These are phyloP conservation scores for Himalopsyche japonica DNA, from an alignment of 2,888 invertebrate species.

Conservation along the genomic window DNA sequence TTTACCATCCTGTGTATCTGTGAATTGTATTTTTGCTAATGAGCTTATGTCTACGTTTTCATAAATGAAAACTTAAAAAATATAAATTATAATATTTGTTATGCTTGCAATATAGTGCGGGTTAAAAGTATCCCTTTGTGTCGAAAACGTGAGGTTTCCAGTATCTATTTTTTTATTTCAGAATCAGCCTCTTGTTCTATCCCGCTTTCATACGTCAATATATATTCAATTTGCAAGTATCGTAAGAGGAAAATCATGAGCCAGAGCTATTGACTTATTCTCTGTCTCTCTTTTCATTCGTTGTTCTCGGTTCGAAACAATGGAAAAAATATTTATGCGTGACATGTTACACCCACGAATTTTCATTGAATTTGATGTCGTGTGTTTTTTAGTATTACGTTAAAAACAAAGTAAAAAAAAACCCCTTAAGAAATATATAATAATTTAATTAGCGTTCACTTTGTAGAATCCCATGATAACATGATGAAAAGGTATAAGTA, in stretches of 20 bases:
- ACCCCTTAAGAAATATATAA: too few relatives aligned
- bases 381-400: too few relatives aligned
- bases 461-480: too few relatives aligned
- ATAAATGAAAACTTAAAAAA: too few relatives aligned
- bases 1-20: too few relatives aligned
- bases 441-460: too few relatives aligned
- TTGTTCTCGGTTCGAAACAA: neutral
- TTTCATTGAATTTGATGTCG: too few relatives aligned
- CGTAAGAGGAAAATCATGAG: conserved; percentile 10
- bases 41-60: too few relatives aligned
- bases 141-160: conserved; percentile 19
- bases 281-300: neutral
- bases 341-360: neutral
- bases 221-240: conserved; percentile 28
- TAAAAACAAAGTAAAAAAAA: too few relatives aligned
- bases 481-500: too few relatives aligned
- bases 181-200: neutral
- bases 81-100: neutral
- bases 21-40: too few relatives aligned
- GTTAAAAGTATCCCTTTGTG: neutral
- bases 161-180: neutral
- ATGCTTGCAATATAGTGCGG: neutral
- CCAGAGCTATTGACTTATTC: conserved; percentile 20
- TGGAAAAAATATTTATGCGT: neutral
- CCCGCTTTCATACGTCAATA: conserved; percentile 22